phyloP scores from a whole-genome alignment of 2,888 invertebrate genomes.

The Melieria crassipennis region DNA sequence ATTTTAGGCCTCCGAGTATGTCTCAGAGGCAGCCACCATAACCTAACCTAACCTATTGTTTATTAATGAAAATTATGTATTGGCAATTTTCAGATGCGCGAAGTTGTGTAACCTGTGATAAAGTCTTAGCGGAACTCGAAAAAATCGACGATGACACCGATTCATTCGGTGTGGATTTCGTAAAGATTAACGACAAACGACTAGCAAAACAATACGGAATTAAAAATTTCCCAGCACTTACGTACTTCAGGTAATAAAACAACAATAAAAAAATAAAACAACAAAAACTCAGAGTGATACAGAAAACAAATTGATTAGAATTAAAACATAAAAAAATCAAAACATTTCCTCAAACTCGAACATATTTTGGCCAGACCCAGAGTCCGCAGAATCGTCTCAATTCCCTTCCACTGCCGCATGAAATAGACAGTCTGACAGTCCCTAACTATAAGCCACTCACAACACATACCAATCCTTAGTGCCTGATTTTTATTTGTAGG shows the following conservation, averaged over 20 bases:
- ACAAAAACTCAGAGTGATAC: not conserved
- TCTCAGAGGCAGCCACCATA: too few species aligned
- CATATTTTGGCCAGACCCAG: too few species aligned
- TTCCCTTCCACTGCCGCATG: not conserved
- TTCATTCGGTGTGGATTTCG: constrained; percentile 93
- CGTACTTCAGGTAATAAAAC: constrained; percentile 77
- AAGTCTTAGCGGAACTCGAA: constrained; percentile 89
- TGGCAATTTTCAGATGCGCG: constrained; percentile 77
- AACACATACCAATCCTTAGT: not conserved
- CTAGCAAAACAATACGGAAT: constrained; percentile 96
- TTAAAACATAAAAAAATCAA: not conserved
- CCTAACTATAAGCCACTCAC: not conserved
- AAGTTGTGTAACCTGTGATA: constrained; percentile 92
- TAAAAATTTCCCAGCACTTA: constrained; percentile 94
- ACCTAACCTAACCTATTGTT: too few species aligned
- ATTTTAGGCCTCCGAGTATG: too few species aligned
- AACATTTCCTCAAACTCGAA: too few species aligned
- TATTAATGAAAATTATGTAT: too few species aligned
- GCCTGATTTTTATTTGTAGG: constrained; percentile 65
- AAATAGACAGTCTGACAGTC: not conserved
- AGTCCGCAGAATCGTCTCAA: too few species aligned
- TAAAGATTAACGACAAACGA: constrained; percentile 96
- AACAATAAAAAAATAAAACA: not conserved
- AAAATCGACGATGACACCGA: constrained; percentile 96
- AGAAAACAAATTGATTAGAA: not conserved